Evolutionary conservation across 1,140 invertebrate genomes (phyloP).

Genomic region (Eurosta solidaginis): DNA sequence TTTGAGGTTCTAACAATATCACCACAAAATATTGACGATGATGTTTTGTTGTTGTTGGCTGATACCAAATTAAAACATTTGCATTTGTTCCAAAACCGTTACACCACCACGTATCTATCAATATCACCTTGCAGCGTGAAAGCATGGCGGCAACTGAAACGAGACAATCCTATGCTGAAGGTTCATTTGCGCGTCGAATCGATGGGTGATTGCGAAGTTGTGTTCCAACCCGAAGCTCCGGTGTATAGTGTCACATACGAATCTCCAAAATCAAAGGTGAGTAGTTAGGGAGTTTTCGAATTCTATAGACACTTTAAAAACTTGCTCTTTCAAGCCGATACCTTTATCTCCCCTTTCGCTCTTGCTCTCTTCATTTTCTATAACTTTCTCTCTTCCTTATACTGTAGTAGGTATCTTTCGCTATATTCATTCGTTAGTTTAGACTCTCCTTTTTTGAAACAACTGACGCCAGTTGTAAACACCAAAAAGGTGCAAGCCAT

Average conservation of each 20-base stretch:
- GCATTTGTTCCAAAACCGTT: conserved; percentile 79
- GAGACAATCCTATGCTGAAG: conserved; percentile 63
- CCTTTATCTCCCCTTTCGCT: too few relatives aligned
- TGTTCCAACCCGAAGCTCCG: conserved; percentile 67
- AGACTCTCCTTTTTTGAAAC: too few relatives aligned
- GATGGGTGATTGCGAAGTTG: conserved; percentile 61
- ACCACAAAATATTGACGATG: conserved; percentile 81
- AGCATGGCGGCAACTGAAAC: conserved; percentile 63
- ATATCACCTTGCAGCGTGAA: conserved; percentile 60
- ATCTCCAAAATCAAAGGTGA: conserved; percentile 67
- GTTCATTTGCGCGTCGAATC: conserved; percentile 68
- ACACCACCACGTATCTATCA: conserved; percentile 63
- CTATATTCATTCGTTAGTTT: too few relatives aligned
- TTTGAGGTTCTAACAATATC: conserved; percentile 71
- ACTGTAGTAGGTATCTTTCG: too few relatives aligned
- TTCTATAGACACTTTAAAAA: too few relatives aligned
- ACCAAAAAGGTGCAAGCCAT: too few relatives aligned
- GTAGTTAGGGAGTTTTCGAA: not conserved
- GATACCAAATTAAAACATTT: conserved; percentile 72
- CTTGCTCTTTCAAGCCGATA: not conserved
- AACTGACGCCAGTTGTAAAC: too few relatives aligned
- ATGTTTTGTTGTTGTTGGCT: conserved; percentile 72
- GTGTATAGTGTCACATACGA: conserved; percentile 72
- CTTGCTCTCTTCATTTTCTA: too few relatives aligned
- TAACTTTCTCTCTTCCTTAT: too few relatives aligned